A percentile compares a stretch with the other conserved stretches of the same genome.
Evolutionary conservation across 2,113 vertebrate genomes (phyloP).

Genomic region (Spilogale gracilis): DNA sequence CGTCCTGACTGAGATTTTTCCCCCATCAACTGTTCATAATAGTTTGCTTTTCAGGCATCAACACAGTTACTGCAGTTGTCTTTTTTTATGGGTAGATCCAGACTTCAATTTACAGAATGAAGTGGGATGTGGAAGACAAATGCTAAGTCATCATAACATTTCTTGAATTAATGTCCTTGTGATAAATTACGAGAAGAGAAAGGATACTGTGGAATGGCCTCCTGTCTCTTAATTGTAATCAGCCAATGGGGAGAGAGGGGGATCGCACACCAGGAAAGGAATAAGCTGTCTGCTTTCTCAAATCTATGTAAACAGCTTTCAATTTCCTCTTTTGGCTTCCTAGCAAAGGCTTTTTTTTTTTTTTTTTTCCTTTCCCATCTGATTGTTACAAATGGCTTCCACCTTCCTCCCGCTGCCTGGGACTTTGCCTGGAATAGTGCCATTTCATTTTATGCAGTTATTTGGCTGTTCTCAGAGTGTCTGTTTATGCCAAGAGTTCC

Average conservation of each 20-base stretch:
- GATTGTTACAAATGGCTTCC: conserved; percentile 70
- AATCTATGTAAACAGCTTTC: conserved; percentile 64
- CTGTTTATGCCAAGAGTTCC: conserved; percentile 48
- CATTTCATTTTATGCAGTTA: conserved; percentile 41
- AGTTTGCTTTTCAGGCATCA: not conserved
- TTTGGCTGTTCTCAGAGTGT: not conserved
- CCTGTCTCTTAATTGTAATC: conserved; percentile 53
- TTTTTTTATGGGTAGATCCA: conserved; percentile 27
- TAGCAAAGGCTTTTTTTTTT: conserved; percentile 21
- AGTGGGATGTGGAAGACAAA: not conserved
- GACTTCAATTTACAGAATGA: conserved; percentile 36
- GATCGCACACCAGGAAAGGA: conserved; percentile 1
- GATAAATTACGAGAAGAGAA: conserved; percentile 11
- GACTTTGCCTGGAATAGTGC: not conserved
- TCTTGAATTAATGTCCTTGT: not conserved
- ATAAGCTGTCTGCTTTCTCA: conserved; percentile 61
- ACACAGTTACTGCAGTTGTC: not conserved
- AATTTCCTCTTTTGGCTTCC: conserved; percentile 74
- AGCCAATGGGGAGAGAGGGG: not conserved
- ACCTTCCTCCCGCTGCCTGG: not conserved
- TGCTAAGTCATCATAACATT: not conserved
- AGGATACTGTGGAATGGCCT: conserved; percentile 15
- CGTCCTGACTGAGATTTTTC: not conserved
- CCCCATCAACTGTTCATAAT: not conserved
- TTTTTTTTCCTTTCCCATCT: not conserved